Base-by-base conservation (phyloP, 2,113 vertebrate species). In the Cervus canadensis region DNA sequence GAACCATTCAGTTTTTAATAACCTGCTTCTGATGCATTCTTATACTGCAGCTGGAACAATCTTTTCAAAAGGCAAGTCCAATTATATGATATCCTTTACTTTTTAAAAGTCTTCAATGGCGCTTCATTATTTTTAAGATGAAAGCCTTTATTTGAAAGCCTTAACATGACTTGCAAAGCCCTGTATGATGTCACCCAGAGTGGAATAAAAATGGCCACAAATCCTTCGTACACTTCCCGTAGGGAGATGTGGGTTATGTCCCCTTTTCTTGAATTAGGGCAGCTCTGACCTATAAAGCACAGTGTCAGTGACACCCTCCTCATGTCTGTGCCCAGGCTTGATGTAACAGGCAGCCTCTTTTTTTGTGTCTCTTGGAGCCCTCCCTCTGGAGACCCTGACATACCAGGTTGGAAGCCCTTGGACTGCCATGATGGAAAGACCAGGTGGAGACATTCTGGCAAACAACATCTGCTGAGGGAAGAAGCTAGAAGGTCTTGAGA, bases 111-210 rank as follows among this genome's bases (percentile, higher is more conserved):
- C 59, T 76, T 87, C 84, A 78, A n/a, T 67, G 56, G 11, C 1
- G 16, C 92, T 78, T 95, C n/a, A 67, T 92, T 79, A 67, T 84
- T 96, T 56, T 86, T 89, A 14, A 95, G 64, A 79, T 79, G 84
- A 92, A 91, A 26, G 62, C 17, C 78, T 81, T 52, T 81, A 52
- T 52, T 92, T 0, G 40, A 71, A 93, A 92, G 15, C 36, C 8
- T 82, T 76, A 79, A 33, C 21, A 57, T 43, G n/a, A 48, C 43
- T 71, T 86, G 78, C 21, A 78, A 54, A 96, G 25, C 19, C 36
- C 64, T 94, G 85, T 23, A 56, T 85, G 87, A 89, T 45, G 33
- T 82, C 67, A 81, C n/a, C 7, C 9, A 33, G 9, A 54, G 28
- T 16, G 81, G 52, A 89, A 86, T 57, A 54, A 85, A 93, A 84